These are phyloP conservation scores for Rotaria magnacalcarata DNA, from an alignment of 2,888 invertebrate genomes.

Conservation along the genomic window DNA sequence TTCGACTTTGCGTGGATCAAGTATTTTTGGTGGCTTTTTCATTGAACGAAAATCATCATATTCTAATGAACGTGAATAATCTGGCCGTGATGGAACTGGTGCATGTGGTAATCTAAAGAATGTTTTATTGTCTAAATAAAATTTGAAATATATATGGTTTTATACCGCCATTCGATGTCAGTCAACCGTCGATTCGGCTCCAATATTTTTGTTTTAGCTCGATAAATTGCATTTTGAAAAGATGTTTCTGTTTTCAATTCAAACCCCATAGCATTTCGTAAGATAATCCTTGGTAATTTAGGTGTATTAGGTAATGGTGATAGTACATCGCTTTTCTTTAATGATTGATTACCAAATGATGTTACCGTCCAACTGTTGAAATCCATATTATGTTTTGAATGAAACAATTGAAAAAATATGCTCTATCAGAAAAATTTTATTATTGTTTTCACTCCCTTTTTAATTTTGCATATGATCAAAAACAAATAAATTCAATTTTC, in stretches of 20 bases:
- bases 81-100: background rate
- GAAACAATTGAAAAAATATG: background rate
- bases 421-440: too few relatives aligned
- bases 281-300: background rate
- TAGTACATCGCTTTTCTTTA: background rate
- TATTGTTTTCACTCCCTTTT: background rate
- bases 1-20: background rate
- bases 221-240: background rate
- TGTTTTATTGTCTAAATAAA: background rate
- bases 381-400: background rate
- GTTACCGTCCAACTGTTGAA: background rate
- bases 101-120: constrained; percentile 5
- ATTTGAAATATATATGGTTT: background rate
- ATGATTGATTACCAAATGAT: background rate
- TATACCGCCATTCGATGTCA: background rate
- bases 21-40: background rate
- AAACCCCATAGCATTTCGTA: background rate
- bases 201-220: background rate
- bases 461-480: background rate
- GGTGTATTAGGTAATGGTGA: background rate
- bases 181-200: background rate
- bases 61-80: constrained; percentile 28
- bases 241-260: background rate
- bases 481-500: background rate
- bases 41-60: constrained; percentile 26